Evolutionary conservation across 2,888 invertebrate genomes (phyloP), one percentile per base, ranked within the genome.

Genomic region (Neria commutata): DNA sequence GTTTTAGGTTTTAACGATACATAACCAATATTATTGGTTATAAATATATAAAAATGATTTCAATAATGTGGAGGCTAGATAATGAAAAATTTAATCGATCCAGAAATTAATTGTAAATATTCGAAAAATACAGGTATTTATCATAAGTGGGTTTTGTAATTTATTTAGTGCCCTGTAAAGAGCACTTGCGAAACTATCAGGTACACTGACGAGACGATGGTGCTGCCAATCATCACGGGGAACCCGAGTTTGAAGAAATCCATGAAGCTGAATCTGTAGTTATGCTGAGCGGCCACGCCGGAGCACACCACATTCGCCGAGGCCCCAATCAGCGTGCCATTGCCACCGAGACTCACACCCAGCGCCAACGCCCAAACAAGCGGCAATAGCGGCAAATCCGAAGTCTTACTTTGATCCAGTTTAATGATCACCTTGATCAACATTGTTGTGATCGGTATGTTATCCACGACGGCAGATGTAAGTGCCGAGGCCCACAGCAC

Each of bases 231-330:
- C 89, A 90, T 91, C 55, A 93, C 84, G 0, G 95, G 94, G 75
- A 94, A 91, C 3, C 94, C 94, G 59, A 93, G 68, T 19, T 88
- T 89, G 77, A 92, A 90, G 83, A 92, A 95, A 68, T 92, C 87
- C 72, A 89, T 80, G 77, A 95, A 95, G 0, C 90, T 87, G 73
- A 95, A 90, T 66, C 87, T 85, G 78, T 95, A 94, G 2, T 95
- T 95, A 79, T 95, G 93, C 70, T 94, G 94, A 70, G 91, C 93
- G 0, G 95, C 94, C 2, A 95, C 90, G 46, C 95, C 94, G 1
- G 93, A 94, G 77, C 93, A 92, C 0, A 95, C 92, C 14, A 95
- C 92, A 81, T 95, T 95, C 0, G 94, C 92, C 16, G 94, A 92
- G 0, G 94, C 92, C 37, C 94, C 95, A 71, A 95, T 92, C 19